A percentile compares a stretch with the other conserved stretches of the same genome.
These are phyloP conservation scores for Drosophila siamana DNA, from an alignment of 2,888 invertebrate species.

Conservation along the genomic window DNA sequence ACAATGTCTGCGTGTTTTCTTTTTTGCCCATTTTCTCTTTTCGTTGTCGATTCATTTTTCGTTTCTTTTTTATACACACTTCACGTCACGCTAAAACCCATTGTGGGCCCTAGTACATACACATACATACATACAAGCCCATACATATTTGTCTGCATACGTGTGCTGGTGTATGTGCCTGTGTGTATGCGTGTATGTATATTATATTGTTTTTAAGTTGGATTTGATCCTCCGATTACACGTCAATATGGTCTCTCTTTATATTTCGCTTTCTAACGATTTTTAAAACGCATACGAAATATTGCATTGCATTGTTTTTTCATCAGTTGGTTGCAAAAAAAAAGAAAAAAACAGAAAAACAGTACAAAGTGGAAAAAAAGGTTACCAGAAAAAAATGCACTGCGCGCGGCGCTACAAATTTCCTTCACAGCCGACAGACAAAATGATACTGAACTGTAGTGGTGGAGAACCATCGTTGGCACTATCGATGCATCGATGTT, in stretches of 20 bases:
- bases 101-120: constrained; percentile 50
- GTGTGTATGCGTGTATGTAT: constrained; percentile 49
- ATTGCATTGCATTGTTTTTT: constrained; percentile 38
- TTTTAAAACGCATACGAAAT: constrained; percentile 37
- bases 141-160: constrained; percentile 52
- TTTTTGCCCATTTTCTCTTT: constrained; percentile 53
- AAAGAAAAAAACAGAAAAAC: constrained; percentile 34
- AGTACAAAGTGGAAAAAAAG: constrained; percentile 61
- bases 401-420: constrained; percentile 75
- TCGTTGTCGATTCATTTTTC: constrained; percentile 59
- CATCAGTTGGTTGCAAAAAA: constrained; percentile 22
- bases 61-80: constrained; percentile 64
- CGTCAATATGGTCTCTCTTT: constrained; percentile 55
- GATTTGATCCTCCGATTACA: constrained; percentile 44
- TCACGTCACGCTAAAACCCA: constrained; percentile 72
- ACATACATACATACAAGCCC: constrained; percentile 22
- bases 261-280: constrained; percentile 24
- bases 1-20: constrained; percentile 75
- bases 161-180: constrained; percentile 48
- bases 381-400: constrained; percentile 79
- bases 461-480: background rate
- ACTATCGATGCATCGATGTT: constrained; percentile 4
- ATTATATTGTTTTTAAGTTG: constrained; percentile 52
- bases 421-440: constrained; percentile 69
- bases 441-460: constrained; percentile 55